A percentile compares a stretch with the other conserved stretches of the same genome.
Evolutionary conservation across 2,888 invertebrate genomes (phyloP).

Genomic region (Cylloceria caligata): DNA sequence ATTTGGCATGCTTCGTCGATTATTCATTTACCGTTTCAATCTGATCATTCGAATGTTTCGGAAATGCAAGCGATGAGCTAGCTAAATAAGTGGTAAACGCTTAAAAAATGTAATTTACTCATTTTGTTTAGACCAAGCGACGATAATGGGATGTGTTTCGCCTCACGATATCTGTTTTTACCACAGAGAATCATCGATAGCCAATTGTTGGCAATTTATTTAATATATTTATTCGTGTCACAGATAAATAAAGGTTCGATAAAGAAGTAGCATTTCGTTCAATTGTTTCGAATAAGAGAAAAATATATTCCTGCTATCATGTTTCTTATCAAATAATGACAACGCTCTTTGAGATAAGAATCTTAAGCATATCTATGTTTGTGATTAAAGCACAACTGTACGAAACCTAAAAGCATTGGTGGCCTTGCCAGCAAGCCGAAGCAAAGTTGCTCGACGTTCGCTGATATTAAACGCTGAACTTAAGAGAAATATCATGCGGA

Average conservation of each 20-base stretch:
- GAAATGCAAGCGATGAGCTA: background rate
- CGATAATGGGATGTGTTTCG: too few species aligned
- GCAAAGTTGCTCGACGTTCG: background rate
- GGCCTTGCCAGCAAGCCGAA: background rate
- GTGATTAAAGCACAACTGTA: background rate
- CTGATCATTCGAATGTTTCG: slow-evolving; percentile 30
- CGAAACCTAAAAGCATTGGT: background rate
- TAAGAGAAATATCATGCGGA: slow-evolving; percentile 22
- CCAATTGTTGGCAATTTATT: background rate
- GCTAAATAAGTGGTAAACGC: background rate
- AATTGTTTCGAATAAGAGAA: background rate
- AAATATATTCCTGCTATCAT: background rate
- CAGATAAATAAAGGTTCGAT: background rate
- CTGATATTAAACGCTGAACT: slow-evolving; percentile 27
- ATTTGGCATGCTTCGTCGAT: slow-evolving; percentile 57
- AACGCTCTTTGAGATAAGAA: slow-evolving; percentile 37
- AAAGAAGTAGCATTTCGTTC: background rate
- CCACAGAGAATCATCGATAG: background rate
- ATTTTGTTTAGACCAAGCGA: too few species aligned
- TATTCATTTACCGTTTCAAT: slow-evolving; percentile 63
- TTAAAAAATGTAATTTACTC: too few species aligned
- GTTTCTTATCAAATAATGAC: slow-evolving; percentile 35
- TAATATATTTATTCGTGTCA: background rate
- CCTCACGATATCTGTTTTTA: too few species aligned
- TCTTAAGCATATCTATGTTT: background rate